A percentile compares a stretch with the other conserved stretches of the same genome.
phyloP scores from a whole-genome alignment of 2,113 vertebrate species.

The Taxidea taxus region DNA sequence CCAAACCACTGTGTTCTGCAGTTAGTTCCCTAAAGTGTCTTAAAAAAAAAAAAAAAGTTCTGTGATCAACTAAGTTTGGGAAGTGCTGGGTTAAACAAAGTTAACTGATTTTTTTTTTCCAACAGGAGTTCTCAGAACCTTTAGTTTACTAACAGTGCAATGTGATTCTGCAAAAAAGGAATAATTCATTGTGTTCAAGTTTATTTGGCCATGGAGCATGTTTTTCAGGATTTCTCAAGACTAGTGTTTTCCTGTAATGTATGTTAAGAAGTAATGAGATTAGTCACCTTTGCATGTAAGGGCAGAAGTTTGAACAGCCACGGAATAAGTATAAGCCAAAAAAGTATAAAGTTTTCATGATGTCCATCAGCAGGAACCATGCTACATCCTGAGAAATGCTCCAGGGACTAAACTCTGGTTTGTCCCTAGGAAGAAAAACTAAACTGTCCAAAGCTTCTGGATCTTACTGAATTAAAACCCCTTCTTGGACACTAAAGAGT shows the following conservation, averaged over 20 bases:
- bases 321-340: background rate
- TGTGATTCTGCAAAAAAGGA: background rate
- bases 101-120: background rate
- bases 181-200: background rate
- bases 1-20: background rate
- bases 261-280: background rate
- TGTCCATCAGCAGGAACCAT: background rate
- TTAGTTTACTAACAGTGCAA: background rate
- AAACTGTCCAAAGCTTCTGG: background rate
- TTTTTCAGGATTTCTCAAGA: background rate
- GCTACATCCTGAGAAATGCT: background rate
- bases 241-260: background rate
- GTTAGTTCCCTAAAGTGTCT: background rate
- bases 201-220: background rate
- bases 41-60: background rate
- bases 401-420: background rate
- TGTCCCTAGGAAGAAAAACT: background rate
- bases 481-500: background rate
- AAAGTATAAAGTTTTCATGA: background rate
- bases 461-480: background rate
- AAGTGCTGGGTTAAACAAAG: background rate
- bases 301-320: background rate
- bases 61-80: background rate
- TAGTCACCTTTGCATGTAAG: background rate
- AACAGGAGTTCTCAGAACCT: slow-evolving; percentile 3